Percentiles rank a stretch among this genome's conserved stretches.
Conservation (phyloP, 2,797 vertebrate genomes). For the Melanotaenia pygmaea region DNA sequence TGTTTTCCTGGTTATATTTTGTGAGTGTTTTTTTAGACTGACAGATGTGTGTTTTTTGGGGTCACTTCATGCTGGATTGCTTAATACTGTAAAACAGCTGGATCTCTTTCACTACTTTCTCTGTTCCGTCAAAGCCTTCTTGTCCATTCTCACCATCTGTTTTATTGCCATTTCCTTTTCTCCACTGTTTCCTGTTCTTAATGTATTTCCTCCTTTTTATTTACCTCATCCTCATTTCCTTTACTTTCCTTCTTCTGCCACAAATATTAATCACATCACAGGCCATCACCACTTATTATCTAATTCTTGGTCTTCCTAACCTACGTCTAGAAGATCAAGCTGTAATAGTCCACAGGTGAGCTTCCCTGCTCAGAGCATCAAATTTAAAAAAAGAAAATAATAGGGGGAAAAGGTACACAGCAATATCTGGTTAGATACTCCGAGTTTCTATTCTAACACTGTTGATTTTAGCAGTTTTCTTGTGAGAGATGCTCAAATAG, state of each 20-base stretch:
- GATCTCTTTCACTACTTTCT: slow-evolving; percentile 10
- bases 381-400: too few species aligned
- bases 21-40: slow-evolving; percentile 32
- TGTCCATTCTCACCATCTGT: not conserved
- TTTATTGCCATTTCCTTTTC: not conserved
- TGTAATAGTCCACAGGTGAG: not conserved
- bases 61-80: slow-evolving; percentile 28
- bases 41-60: slow-evolving; percentile 41
- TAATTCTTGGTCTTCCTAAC: too few species aligned
- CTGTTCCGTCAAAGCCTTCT: not conserved
- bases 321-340: not conserved
- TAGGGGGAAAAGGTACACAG: too few species aligned
- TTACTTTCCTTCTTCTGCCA: not conserved
- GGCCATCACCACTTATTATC: not conserved
- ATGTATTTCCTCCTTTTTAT: not conserved
- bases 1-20: slow-evolving; percentile 38
- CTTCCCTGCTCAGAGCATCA: too few species aligned
- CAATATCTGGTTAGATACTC: too few species aligned
- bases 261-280: not conserved
- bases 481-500: not conserved
- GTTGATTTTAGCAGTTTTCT: too few species aligned
- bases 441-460: too few species aligned
- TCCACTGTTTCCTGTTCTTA: not conserved
- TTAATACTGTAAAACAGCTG: slow-evolving; percentile 13
- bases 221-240: not conserved